Evolutionary conservation across 2,797 vertebrate species (phyloP), one percentile per base, ranked within the genome.

Genomic region (Prionace glauca): DNA sequence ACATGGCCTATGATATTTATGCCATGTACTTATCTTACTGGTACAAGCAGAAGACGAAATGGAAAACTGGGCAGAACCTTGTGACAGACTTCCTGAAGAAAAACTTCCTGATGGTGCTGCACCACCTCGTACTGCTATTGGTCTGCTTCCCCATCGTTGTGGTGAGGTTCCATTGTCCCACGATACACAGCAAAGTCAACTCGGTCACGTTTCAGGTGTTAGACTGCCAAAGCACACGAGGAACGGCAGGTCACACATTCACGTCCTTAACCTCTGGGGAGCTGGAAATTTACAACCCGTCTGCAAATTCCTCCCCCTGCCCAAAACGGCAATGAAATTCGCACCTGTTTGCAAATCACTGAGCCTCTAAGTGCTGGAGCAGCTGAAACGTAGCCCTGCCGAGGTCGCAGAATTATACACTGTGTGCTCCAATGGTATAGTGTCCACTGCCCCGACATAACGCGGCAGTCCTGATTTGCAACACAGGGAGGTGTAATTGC

Each of bases 11-110:
- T 0, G 99, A 99, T 97, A 97, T 98, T 96, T 98, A 98, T 0
- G 98, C 98, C 97, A 99, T 99, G 99, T 99, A 99, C 97, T 98
- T 99, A 96, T 99, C 99, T 96, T 98, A 99, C 96, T 99, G 98
- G 98, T 97, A 98, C 97, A 98, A 98, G 96, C 98, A 98, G 97
- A 97, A 94, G 84, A 98, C 98, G 94, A 98, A 97, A 96, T 98
- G 98, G 0, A 97, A 97, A 0, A 96, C 96, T 79, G 98, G 98
- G 96, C 98, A 98, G 96, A 97, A 97, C 96, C 98, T 98, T 0
- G 94, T 99, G 16, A 96, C 97, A 96, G 98, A 98, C 72, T 99
- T 99, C 96, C 97, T 99, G 67, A 97, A 97, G 96, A 98, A 97
- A 96, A 99, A 99, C 96, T 97, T 98, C 96, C 98, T 99, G 96